Conservation (phyloP, 2,113 vertebrate genomes). For the Gopherus flavomarginatus region DNA sequence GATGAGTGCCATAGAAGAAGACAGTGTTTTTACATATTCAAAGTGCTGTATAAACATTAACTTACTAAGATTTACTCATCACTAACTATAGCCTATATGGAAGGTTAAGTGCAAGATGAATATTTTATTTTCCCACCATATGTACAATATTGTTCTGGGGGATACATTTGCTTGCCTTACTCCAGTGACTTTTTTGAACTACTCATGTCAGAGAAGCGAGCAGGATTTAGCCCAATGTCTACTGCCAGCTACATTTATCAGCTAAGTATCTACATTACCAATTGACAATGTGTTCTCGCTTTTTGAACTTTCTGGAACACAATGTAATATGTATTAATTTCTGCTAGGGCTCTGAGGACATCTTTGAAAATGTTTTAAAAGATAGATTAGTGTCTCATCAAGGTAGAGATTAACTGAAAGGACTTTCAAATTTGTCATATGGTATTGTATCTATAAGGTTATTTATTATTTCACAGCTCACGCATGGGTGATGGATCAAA, state of each 20-base stretch:
- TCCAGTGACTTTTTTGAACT: slow-evolving; percentile 12
- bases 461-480: slow-evolving; percentile 72
- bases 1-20: background rate
- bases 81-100: background rate
- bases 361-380: slow-evolving; percentile 78
- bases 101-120: background rate
- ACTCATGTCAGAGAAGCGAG: background rate
- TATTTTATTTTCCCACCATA: slow-evolving; percentile 33
- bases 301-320: slow-evolving; percentile 45
- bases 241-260: slow-evolving; percentile 47
- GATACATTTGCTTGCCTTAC: slow-evolving; percentile 49
- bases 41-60: background rate
- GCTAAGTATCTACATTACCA: slow-evolving; percentile 34
- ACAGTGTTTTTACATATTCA: slow-evolving; percentile 14
- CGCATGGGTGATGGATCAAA: slow-evolving; percentile 68
- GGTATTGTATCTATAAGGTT: slow-evolving; percentile 65
- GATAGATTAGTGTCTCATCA: slow-evolving; percentile 76
- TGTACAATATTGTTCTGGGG: background rate
- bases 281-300: slow-evolving; percentile 40
- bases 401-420: slow-evolving; percentile 77
- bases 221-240: slow-evolving; percentile 35
- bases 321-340: slow-evolving; percentile 71
- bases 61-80: slow-evolving; percentile 15
- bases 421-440: slow-evolving; percentile 70
- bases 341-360: slow-evolving; percentile 69